Evolutionary conservation across 2,797 vertebrate genomes (phyloP), one percentile per base, ranked within the genome.

Genomic region (Helostoma temminkii): DNA sequence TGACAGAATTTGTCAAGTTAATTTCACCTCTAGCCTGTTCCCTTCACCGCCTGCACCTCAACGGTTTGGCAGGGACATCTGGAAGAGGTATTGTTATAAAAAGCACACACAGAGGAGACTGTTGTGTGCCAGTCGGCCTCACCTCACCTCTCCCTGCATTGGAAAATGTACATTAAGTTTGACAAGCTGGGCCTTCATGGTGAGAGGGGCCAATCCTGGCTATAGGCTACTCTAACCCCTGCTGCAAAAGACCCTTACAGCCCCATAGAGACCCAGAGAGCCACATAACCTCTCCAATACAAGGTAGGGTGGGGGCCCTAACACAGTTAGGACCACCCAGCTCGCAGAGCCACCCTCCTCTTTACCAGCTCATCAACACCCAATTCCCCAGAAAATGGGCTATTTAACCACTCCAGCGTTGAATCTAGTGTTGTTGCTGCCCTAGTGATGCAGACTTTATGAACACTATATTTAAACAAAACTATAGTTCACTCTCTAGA

Each of bases 351-450:
- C 83, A 82, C 82, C 86, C 86, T 93, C 88, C 89, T 92, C 90
- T 92, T 93, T 89, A 91, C 90, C 92, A 93, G 92, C 81, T 93
- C 91, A 93, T 92, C 91, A 93, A 92, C 91, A 92, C 91, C 87
- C 89, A 91, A 91, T 93, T 89, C 90, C 83, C 89, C 81, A 80
- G 87, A 93, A 93, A 92, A 93, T 87, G 86, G 84, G 41, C 86
- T 80, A 63, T 91, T 92, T 92, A 92, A 89, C 88, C 89, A 75
- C 58, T 89, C 59, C 15, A 37, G 72, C 56, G 77, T 72, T 75
- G 83, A 71, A 78, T 68, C 71, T 53, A 25, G 75, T 70, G 81
- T 85, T 84, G 74, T 72, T 79, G 63, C 82, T 76, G 69, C 86
- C 49, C 62, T 60, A 57, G 48, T 71, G 77, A 83, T 76, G 69